phyloP scores from a whole-genome alignment of 1,140 invertebrate species.

The fruit fly (Drosophila melanogaster) region Release_6_plus_ISO1_MT NT_033777.3:25336001-25336500 shows the following conservation, averaged over 20 bases:
- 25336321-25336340: slow-evolving; percentile 61
- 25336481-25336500: slow-evolving; percentile 49
- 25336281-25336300: slow-evolving; percentile 64
- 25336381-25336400: slow-evolving; percentile 51
- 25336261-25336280: slow-evolving; percentile 47
- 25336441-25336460: slow-evolving; percentile 67
- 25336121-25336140: slow-evolving; percentile 43
- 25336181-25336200: slow-evolving; percentile 49
- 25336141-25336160: slow-evolving; percentile 51
- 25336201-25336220: slow-evolving; percentile 59
- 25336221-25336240: slow-evolving; percentile 75
- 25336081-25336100: background rate
- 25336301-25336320: slow-evolving; percentile 69
- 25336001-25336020: slow-evolving; percentile 46
- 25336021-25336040: slow-evolving; percentile 34
- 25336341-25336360: slow-evolving; percentile 42
- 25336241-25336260: slow-evolving; percentile 61
- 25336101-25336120: background rate
- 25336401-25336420: slow-evolving; percentile 67
- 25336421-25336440: slow-evolving; percentile 27
- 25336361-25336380: slow-evolving; percentile 29
- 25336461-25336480: slow-evolving; percentile 44
- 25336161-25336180: slow-evolving; percentile 23
- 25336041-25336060: slow-evolving; percentile 33
- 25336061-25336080: background rate